Base-by-base conservation (phyloP, 2,113 vertebrate genomes). In the Gambusia holbrooki region DNA sequence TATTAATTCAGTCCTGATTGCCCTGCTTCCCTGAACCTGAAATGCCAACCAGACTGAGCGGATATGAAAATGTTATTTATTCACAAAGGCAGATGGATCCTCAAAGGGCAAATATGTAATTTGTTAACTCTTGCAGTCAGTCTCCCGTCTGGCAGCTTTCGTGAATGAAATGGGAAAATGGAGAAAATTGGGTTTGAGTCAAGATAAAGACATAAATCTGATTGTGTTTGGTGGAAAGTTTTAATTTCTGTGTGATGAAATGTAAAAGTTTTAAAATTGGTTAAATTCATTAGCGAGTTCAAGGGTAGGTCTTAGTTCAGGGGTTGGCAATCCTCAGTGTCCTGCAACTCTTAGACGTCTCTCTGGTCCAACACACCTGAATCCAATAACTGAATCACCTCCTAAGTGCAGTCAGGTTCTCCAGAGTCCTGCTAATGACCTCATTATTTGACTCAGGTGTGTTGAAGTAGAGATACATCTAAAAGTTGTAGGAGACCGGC, bases 101-200 rank as follows among this genome's bases (percentile, higher is more conserved):
- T 85, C 78, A 90, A 90, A 93, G 88, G 89, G 86, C 88, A 87
- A 91, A 87, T 70, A 73, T 90, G 79, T 83, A 76, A 88, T 88
- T 88, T 79, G 76, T 82, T 84, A 79, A 89, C 66, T 84, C 74
- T 79, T 74, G 66, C 22, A 9, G 80, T 27, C 78, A 64, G 35
- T 66, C 33, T 65, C 69, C 45, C 45, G 81, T 76, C 82, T 79
- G 73, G 67, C 73, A 71, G 74, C 81, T 75, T 67, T 77, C 42
- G 68, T 12, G 62, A 27, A 74, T 29, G 29, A 73, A 83, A 82
- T 58, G 33, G 30, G 62, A 33, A 29, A 73, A 32, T 22, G 30
- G 14, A 60, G 45, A 76, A 80, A 51, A 82, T 51, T 79, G 72
- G 60, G 76, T 85, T 65, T 22, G 27, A 85, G 62, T 76, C 33